These are phyloP conservation scores for Peucedramus taeniatus DNA, from an alignment of 2,113 vertebrate species.

Conservation along the genomic window DNA sequence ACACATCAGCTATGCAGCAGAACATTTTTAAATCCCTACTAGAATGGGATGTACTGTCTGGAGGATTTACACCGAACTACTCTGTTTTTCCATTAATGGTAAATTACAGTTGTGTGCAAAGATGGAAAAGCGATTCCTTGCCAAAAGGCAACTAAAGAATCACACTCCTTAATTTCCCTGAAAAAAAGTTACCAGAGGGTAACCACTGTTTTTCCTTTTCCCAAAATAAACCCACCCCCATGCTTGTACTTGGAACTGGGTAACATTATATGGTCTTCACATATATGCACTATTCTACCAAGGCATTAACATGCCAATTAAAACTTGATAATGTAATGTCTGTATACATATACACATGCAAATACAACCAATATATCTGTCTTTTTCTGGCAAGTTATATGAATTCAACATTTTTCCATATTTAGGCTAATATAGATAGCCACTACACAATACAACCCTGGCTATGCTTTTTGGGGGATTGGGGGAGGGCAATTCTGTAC, in stretches of 20 bases:
- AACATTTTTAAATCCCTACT: not conserved
- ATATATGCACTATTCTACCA: not conserved
- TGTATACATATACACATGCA: not conserved
- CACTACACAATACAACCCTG: not conserved
- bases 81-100: not conserved
- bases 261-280: not conserved
- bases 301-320: not conserved
- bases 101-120: not conserved
- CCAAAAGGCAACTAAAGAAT: not conserved
- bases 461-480: not conserved
- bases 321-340: not conserved
- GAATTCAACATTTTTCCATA: not conserved
- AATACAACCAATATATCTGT: not conserved
- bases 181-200: not conserved
- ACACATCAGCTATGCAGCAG: not conserved
- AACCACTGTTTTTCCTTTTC: not conserved
- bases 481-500: not conserved
- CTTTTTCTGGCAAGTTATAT: not conserved
- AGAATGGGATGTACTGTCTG: not conserved
- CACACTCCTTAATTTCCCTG: not conserved
- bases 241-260: not conserved
- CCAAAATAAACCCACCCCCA: conserved; percentile 20
- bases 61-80: not conserved
- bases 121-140: not conserved
- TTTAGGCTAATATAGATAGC: not conserved